Base-by-base conservation (phyloP, 1,140 invertebrate species). In the Wasmannia auropunctata region DNA sequence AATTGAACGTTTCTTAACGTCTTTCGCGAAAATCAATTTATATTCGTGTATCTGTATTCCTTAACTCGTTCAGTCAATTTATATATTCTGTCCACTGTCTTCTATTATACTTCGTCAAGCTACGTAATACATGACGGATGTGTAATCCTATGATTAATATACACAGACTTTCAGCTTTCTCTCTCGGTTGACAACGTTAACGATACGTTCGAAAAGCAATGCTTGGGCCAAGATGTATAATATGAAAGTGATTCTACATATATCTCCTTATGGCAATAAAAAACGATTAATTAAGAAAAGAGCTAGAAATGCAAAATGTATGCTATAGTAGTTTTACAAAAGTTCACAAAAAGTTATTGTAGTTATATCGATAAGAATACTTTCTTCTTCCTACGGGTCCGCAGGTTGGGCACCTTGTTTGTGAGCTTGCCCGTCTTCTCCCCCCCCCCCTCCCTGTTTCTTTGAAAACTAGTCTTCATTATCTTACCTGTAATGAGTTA, bases 231-330 rank as follows among this genome's bases (percentile, higher is more conserved):
- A 75, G 70, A 25, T 75, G 51, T 40, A n/a, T n/a, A n/a, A 58
- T 25, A 75, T 75, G 72, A 58, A 75, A 75, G 51, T 75, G 51
- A 75, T 58, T 40, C 31, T 75, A 75, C 34, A 74, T 54, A 75
- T 75, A 75, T 75, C 70, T 75, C 51, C 31, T 75, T 75, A 75
- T 75, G 70, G 70, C 70, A 75, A 75, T 75, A 75, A 75, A 74
- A 75, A 56, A 40, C n/a, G 49, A 75, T n/a, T 75, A 75, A 56
- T 56, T 75, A 56, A 75, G 70, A n/a, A n/a, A 56, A 16, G 34
- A 75, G 51, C 72, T 75, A 75, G 51, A 75, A 40, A 75, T 75
- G 72, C 51, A 75, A 75, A 75, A 58, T 40, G 34, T 34, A 37
- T 28, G 14, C 31, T 75, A 56, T 16, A 75, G n/a, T 75, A 75